Evolutionary conservation across 2,888 invertebrate genomes (phyloP).

Genomic region (Luperina nickerlii): DNA sequence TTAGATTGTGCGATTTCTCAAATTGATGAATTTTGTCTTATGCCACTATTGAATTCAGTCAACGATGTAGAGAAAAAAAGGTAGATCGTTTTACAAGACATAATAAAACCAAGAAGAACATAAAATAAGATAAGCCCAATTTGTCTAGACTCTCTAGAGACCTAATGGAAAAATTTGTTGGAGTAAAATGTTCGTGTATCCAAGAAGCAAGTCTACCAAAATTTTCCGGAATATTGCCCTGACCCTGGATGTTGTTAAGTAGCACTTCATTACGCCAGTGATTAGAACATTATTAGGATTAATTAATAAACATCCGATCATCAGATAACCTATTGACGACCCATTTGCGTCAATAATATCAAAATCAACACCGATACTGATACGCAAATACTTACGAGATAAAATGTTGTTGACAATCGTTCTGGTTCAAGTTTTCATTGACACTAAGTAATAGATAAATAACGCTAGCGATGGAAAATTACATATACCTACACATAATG

Average conservation of each 20-base stretch:
- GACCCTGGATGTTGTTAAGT: constrained; percentile 27
- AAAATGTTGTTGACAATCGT: constrained; percentile 76
- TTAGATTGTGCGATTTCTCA: too few relatives aligned
- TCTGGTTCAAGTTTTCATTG: constrained; percentile 80
- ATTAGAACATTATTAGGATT: constrained; percentile 70
- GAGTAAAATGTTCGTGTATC: neutral
- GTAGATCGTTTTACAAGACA: neutral
- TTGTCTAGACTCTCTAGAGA: neutral
- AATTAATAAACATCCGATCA: constrained; percentile 76
- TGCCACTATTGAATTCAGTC: too few relatives aligned
- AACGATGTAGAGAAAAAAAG: too few relatives aligned
- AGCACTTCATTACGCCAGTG: constrained; percentile 33
- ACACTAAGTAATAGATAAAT: constrained; percentile 74
- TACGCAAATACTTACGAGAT: constrained; percentile 67
- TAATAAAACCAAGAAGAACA: neutral
- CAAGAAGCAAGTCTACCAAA: neutral
- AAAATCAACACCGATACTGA: constrained; percentile 72
- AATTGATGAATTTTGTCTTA: too few relatives aligned
- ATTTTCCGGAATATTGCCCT: constrained; percentile 3
- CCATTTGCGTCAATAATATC: constrained; percentile 83
- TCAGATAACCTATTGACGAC: constrained; percentile 79
- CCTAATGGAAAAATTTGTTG: neutral
- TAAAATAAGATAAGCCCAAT: too few relatives aligned
- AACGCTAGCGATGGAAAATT: constrained; percentile 73
- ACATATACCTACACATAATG: constrained; percentile 50